These are phyloP conservation scores for Siphlonurus alternatus DNA, from an alignment of 2,888 invertebrate species.

Conservation along the genomic window DNA sequence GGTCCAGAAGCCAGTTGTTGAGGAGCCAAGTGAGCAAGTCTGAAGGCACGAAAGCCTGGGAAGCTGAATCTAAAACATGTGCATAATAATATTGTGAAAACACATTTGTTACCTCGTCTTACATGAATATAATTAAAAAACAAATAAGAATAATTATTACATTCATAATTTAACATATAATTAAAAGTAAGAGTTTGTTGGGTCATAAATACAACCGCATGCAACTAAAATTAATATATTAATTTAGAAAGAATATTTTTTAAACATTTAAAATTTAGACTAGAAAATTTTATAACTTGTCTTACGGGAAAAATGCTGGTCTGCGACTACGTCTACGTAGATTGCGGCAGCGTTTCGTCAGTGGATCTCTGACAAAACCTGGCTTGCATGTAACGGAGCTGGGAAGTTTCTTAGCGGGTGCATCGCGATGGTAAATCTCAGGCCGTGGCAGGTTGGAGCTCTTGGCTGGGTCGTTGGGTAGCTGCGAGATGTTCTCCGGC, in stretches of 20 bases:
- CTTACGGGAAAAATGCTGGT: background rate
- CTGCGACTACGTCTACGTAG: background rate
- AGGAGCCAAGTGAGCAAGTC: background rate
- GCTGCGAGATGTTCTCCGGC: slow-evolving; percentile 2
- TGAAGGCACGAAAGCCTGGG: background rate
- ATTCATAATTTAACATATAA: no score
- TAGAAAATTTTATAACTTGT: no score
- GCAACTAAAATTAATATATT: no score
- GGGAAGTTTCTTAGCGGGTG: background rate
- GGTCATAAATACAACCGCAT: no score
- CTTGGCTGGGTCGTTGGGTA: background rate
- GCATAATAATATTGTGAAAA: background rate
- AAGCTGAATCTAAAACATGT: background rate
- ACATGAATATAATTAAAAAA: no score
- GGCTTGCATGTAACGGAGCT: background rate
- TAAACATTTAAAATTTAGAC: no score
- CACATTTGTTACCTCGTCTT: no score
- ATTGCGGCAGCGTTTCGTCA: background rate
- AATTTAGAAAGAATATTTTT: no score
- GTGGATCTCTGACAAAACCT: background rate
- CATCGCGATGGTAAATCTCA: background rate
- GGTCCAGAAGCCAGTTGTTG: no score
- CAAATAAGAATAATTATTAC: no score
- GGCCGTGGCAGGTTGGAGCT: background rate
- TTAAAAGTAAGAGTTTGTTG: no score